Evolutionary conservation across 2,113 vertebrate genomes (phyloP).

Genomic region (Noctilio leporinus): DNA sequence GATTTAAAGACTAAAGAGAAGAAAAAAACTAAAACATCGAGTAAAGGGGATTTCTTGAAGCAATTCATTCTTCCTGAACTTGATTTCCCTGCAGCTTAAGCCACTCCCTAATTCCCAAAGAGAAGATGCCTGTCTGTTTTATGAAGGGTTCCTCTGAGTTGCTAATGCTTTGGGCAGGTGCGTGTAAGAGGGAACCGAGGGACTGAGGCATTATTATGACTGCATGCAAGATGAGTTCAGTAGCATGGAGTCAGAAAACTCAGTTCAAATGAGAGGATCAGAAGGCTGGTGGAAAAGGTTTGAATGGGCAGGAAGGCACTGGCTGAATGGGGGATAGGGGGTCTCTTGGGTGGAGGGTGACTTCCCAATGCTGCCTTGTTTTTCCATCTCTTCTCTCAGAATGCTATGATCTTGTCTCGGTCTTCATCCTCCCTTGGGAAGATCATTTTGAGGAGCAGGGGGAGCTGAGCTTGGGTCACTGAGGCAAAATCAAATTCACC

Average conservation of each 20-base stretch:
- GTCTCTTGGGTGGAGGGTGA: neutral
- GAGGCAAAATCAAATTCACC: neutral
- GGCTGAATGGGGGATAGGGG: neutral
- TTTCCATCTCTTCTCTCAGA: neutral
- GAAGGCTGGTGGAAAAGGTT: neutral
- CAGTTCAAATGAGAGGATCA: neutral
- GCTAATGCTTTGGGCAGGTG: neutral
- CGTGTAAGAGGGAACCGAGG: neutral
- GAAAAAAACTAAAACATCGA: neutral
- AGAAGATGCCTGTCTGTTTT: neutral
- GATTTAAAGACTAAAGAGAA: neutral
- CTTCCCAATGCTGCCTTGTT: neutral
- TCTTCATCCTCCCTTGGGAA: neutral
- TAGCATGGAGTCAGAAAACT: neutral
- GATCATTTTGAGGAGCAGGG: neutral
- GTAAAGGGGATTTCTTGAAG: neutral
- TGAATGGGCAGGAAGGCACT: neutral
- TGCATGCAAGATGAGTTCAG: neutral
- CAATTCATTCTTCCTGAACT: neutral
- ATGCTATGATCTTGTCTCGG: neutral
- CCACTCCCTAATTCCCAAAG: neutral
- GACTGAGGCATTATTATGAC: too few relatives aligned
- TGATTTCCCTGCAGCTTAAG: neutral
- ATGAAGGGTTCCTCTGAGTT: neutral
- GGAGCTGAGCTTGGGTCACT: neutral